A percentile compares a stretch with the other conserved stretches of the same genome.
Conservation (phyloP, 2,888 invertebrate species). For the Antheraea yamamai region DNA sequence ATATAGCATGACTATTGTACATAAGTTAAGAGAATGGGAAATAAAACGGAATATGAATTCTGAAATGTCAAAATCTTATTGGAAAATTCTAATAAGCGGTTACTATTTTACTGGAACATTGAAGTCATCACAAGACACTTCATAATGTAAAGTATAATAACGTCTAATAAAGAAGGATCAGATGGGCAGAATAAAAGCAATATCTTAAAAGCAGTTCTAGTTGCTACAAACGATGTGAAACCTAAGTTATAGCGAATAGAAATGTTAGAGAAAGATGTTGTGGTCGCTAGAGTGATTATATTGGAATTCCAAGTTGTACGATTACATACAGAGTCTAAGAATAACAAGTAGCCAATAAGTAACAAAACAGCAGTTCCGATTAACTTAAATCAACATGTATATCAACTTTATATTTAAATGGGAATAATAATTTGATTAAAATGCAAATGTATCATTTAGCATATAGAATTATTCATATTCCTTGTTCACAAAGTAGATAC, state of each 20-base stretch:
- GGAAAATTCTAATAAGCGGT: no score
- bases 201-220: constrained; percentile 21
- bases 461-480: background rate
- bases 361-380: background rate
- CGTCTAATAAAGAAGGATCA: no score
- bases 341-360: background rate
- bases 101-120: no score
- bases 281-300: background rate
- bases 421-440: background rate
- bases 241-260: background rate
- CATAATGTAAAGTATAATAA: no score
- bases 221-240: background rate
- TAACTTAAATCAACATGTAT: background rate
- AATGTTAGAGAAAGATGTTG: background rate
- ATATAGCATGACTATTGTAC: no score
- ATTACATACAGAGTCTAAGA: background rate
- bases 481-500: background rate
- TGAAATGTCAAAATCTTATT: no score
- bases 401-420: background rate
- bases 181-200: no score
- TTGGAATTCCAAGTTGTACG: background rate
- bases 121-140: no score
- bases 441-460: no score
- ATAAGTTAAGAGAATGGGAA: no score
- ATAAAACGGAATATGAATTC: no score